Percentiles rank a stretch among this genome's conserved stretches.
Evolutionary conservation across 2,888 invertebrate species (phyloP).

Genomic region (Drosophila ustulata): DNA sequence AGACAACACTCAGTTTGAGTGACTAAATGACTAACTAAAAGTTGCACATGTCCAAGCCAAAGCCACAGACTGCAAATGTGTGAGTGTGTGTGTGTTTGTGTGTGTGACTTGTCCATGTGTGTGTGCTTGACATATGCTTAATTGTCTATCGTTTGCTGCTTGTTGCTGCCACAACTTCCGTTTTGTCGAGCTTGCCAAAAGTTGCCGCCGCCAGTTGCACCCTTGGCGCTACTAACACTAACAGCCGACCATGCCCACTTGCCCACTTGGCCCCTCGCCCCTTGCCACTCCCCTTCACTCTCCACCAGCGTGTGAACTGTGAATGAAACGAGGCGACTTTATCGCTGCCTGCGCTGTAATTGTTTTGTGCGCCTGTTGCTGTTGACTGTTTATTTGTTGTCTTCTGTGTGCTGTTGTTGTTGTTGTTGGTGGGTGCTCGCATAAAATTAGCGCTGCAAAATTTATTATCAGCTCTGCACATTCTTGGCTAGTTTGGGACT

Average conservation of each 20-base stretch:
- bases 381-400: conserved; percentile 8
- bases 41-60: conserved; percentile 28
- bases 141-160: conserved; percentile 14
- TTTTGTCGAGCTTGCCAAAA: conserved; percentile 51
- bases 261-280: conserved; percentile 10
- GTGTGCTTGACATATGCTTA: conserved; percentile 38
- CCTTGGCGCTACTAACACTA: conserved; percentile 63
- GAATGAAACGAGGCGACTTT: conserved; percentile 49
- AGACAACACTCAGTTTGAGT: conserved; percentile 50
- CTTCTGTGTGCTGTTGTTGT: conserved; percentile 25
- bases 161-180: conserved; percentile 64
- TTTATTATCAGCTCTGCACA: conserved; percentile 62
- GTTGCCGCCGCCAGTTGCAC: conserved; percentile 61
- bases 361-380: conserved; percentile 71
- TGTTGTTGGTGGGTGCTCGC: conserved; percentile 44
- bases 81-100: conserved; percentile 25
- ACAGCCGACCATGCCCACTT: conserved; percentile 16
- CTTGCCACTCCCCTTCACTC: not conserved
- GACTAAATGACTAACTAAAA: conserved; percentile 56
- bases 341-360: conserved; percentile 53
- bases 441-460: conserved; percentile 68
- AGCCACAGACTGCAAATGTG: not conserved
- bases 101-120: conserved; percentile 21
- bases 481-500: conserved; percentile 38
- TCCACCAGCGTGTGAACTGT: conserved; percentile 68